Base-by-base conservation (phyloP, 2,888 invertebrate genomes). In the Eilema caniola region DNA sequence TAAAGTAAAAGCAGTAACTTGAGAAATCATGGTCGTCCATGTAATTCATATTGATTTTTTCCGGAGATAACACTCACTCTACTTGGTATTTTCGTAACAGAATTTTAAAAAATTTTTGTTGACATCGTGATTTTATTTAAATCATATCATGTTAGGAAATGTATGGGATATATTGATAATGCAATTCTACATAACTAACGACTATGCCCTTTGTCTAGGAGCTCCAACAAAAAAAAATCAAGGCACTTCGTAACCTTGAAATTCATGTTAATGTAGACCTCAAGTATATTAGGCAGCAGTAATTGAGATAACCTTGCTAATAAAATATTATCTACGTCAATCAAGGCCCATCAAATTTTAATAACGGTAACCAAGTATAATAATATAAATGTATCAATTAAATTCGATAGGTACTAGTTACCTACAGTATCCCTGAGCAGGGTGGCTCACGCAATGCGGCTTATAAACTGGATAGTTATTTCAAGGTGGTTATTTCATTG, bases 271-370 rank as follows among this genome's bases (percentile, higher is more conserved):
- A 53, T 53, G 10, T 53, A n/a, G n/a, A 53, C n/a, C n/a, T 53
- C n/a, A 53, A 53, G 20, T n/a, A n/a, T 7, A 53, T 53, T 53
- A 53, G 47, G 53, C 53, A 20, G 47, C 47, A 20, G n/a, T 53
- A 53, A 53, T 53, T 53, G 53, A n/a, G 53, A 53, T 53, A n/a
- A 53, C 53, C 53, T 53, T 53, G 53, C 53, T n/a, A 53, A 53
- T n/a, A 53, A 53, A 53, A 20, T n/a, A 53, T 53, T 53, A n/a
- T n/a, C n/a, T n/a, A 53, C 53, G 53, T 53, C 53, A 53, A 53
- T 53, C 53, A 20, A 53, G 53, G 53, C n/a, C 53, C 8, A 53
- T n/a, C 8, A n/a, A 53, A 8, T 53, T 53, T 53, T n/a, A 53
- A 20, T 53, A n/a, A 53, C n/a, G 53, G 10, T 53, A 53, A n/a